phyloP scores from a whole-genome alignment of 2,888 invertebrate species.

The Drosophila birchii region DNA sequence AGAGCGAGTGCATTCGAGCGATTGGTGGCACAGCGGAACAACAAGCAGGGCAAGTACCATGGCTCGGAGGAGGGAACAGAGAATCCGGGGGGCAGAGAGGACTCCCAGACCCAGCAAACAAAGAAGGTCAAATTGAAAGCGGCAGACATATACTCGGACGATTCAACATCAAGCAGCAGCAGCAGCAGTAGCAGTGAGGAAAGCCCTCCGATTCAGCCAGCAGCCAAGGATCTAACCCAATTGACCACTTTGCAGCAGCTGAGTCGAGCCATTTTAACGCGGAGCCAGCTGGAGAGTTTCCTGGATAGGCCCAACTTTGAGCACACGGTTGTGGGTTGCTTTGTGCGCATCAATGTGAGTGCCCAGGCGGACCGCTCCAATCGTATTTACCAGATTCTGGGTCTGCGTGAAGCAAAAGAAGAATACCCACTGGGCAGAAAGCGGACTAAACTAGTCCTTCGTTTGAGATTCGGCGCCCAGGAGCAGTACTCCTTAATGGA shows the following conservation, averaged over 20 bases:
- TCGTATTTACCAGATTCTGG: slow-evolving; percentile 32
- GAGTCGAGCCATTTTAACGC: slow-evolving; percentile 30
- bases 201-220: background rate
- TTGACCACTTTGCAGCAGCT: slow-evolving; percentile 25
- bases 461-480: slow-evolving; percentile 19
- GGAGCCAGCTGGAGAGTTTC: slow-evolving; percentile 41
- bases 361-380: background rate
- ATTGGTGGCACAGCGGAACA: slow-evolving; percentile 12
- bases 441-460: slow-evolving; percentile 29
- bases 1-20: slow-evolving; percentile 37
- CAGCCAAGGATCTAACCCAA: background rate
- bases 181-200: slow-evolving; percentile 5
- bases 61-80: background rate
- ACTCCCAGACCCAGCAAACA: background rate
- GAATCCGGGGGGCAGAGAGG: background rate
- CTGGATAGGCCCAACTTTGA: slow-evolving; percentile 56
- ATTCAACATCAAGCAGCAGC: slow-evolving; percentile 23
- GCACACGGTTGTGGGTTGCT: slow-evolving; percentile 47
- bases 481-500: slow-evolving; percentile 21
- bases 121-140: slow-evolving; percentile 30
- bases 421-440: slow-evolving; percentile 34
- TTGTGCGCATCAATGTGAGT: slow-evolving; percentile 46
- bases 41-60: slow-evolving; percentile 6
- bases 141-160: slow-evolving; percentile 54
- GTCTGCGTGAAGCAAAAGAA: background rate